A percentile compares a stretch with the other conserved stretches of the same genome.
Conservation (phyloP, 2,888 invertebrate species). For the Torymus texanus region DNA sequence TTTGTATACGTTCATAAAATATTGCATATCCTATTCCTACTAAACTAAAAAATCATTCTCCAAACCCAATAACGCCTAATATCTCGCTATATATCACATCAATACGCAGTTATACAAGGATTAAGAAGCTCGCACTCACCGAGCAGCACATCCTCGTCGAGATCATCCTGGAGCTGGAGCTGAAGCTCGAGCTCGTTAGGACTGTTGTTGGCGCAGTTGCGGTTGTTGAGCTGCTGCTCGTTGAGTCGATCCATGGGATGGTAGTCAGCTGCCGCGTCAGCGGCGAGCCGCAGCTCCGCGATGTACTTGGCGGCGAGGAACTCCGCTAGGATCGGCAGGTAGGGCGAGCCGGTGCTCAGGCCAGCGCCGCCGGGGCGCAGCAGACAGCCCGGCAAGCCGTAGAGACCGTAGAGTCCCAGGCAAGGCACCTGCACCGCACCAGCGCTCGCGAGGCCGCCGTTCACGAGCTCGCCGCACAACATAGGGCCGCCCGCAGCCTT, state of each 20-base stretch:
- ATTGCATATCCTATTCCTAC: too few species aligned
- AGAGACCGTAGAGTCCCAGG: constrained; percentile 70
- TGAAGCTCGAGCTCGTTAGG: constrained; percentile 66
- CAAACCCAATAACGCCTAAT: too few species aligned
- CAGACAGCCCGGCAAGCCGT: constrained; percentile 72
- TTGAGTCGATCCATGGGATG: constrained; percentile 50
- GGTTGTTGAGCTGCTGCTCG: constrained; percentile 51
- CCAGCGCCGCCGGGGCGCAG: constrained; percentile 63
- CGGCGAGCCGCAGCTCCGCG: constrained; percentile 58
- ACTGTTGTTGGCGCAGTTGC: constrained; percentile 56
- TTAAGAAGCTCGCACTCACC: constrained; percentile 63
- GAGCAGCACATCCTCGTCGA: constrained; percentile 72
- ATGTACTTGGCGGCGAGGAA: constrained; percentile 68
- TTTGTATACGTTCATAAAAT: too few species aligned
- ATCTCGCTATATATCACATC: too few species aligned
- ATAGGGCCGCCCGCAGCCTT: constrained; percentile 66
- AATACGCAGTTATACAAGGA: neutral
- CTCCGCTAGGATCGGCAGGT: constrained; percentile 71
- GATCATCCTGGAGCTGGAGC: constrained; percentile 67
- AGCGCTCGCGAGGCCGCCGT: constrained; percentile 74
- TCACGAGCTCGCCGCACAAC: constrained; percentile 75
- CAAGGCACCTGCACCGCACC: constrained; percentile 73
- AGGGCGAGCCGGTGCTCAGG: constrained; percentile 63
- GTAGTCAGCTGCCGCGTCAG: constrained; percentile 32
- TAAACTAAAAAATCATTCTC: too few species aligned